Evolutionary conservation across 35 echinoderm and acorn worm genomes (phyloP), one percentile per base, ranked within the genome.

Genomic region (Diadema setosum): DNA sequence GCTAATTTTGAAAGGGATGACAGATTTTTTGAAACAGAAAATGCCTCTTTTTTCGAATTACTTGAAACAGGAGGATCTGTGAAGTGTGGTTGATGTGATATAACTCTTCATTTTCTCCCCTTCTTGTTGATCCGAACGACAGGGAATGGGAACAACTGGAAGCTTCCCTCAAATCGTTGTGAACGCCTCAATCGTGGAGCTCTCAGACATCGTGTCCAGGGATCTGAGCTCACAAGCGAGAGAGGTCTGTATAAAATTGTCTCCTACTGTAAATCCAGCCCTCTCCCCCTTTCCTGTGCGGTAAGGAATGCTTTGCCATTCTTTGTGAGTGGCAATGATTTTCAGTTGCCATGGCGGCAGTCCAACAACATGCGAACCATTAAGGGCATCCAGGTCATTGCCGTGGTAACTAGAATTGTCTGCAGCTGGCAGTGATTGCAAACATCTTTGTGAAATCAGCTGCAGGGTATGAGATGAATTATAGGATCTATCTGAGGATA

Each of bases 131-230:
- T n/a, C n/a, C n/a, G n/a, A n/a, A n/a, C n/a, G n/a, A n/a, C 48
- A 52, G 48, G 48, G 48, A 11, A 52, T 49, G 56, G 83, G 9
- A 0, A 7, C 44, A 21, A n/a, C n/a, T 45, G 89, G 89, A 57
- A 39, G 16, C 1, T 96, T 88, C 44, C 94, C 94, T 9, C 94
- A 96, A 83, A 31, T 1, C 4, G 67, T 63, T 4, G 85, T 96
- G 5, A 64, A 76, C 65, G 30, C 0, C 4, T 67, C 89, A 5
- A 84, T 96, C 12, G 24, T 2, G 21, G 84, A 83, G 33, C 46
- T 96, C 16, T 14, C 46, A 29, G 32, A 69, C 59, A 43, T 96
- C 15, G 39, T 43, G 3, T 36, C 76, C 31, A 45, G 56, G 20
- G 81, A 92, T 85, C 80, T 96, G 2, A 80, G 56, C 27, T 37